Conservation (phyloP, 2,113 vertebrate species). For the Rhadina sibilatrix region DNA sequence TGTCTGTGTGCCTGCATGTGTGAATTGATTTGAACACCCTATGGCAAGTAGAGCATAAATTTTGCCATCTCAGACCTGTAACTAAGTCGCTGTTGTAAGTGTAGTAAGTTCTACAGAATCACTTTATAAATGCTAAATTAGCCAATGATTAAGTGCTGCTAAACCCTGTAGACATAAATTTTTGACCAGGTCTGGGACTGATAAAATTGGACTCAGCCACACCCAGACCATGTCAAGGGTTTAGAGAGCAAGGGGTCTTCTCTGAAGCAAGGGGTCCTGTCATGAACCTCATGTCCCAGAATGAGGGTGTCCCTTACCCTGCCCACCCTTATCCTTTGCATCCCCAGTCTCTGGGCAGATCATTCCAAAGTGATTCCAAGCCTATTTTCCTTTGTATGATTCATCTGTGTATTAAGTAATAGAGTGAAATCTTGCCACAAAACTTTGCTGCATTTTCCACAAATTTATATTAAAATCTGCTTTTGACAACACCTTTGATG, state of each 20-base stretch:
- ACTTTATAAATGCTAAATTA: background rate
- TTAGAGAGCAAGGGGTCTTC: background rate
- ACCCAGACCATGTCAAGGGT: background rate
- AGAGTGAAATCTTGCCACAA: background rate
- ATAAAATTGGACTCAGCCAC: background rate
- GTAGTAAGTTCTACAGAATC: background rate
- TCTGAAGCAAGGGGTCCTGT: background rate
- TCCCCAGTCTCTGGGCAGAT: background rate
- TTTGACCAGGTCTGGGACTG: background rate
- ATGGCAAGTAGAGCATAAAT: background rate
- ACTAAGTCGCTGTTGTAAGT: background rate
- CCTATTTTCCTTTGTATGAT: background rate
- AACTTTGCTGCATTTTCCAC: background rate
- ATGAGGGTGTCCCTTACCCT: background rate
- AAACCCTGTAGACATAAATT: background rate
- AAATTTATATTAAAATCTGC: background rate
- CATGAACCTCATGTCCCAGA: background rate
- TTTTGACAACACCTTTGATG: background rate
- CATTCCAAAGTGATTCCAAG: background rate
- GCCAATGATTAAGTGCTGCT: background rate
- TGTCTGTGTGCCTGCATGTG: background rate
- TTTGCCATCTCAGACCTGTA: background rate
- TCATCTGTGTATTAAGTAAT: background rate
- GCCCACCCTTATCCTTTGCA: background rate
- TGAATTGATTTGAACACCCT: background rate